Evolutionary conservation across 2,797 vertebrate species (phyloP).

Genomic region (Micropoecilia bifurca): DNA sequence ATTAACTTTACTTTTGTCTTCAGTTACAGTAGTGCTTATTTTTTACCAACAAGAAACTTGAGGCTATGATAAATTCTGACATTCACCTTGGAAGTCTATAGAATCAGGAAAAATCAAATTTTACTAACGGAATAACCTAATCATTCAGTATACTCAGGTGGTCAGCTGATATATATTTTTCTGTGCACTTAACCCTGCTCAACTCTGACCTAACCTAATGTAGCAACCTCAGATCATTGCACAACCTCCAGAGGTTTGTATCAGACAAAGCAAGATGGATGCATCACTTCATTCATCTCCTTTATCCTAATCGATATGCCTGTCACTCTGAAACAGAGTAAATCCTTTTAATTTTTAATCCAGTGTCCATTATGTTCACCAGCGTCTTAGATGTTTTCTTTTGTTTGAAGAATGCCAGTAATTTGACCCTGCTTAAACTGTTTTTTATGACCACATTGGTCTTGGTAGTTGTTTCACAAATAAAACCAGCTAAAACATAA

Average conservation of each 20-base stretch:
- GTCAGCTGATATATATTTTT: not conserved
- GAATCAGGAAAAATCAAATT: not conserved
- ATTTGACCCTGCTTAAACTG: not conserved
- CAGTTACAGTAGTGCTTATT: slow-evolving; percentile 22
- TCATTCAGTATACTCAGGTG: not conserved
- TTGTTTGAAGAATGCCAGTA: not conserved
- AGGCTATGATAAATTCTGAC: not conserved
- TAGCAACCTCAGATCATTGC: not conserved
- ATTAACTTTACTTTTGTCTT: slow-evolving; percentile 38
- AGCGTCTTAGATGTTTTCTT: not conserved
- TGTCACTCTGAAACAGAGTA: not conserved
- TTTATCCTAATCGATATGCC: not conserved
- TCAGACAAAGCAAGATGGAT: not conserved
- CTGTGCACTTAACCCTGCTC: not conserved
- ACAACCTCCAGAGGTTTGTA: not conserved
- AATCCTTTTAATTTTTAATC: not conserved
- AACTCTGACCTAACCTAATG: not conserved
- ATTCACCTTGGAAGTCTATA: not conserved
- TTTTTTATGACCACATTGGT: not conserved
- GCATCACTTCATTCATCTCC: not conserved
- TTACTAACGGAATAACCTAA: not conserved
- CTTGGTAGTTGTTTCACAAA: not conserved
- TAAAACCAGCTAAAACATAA: not conserved
- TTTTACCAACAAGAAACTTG: slow-evolving; percentile 14
- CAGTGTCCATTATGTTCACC: not conserved